A percentile compares a stretch with the other conserved stretches of the same genome.
Evolutionary conservation across 2,797 vertebrate genomes (phyloP).

Genomic region (Coendou prehensilis): DNA sequence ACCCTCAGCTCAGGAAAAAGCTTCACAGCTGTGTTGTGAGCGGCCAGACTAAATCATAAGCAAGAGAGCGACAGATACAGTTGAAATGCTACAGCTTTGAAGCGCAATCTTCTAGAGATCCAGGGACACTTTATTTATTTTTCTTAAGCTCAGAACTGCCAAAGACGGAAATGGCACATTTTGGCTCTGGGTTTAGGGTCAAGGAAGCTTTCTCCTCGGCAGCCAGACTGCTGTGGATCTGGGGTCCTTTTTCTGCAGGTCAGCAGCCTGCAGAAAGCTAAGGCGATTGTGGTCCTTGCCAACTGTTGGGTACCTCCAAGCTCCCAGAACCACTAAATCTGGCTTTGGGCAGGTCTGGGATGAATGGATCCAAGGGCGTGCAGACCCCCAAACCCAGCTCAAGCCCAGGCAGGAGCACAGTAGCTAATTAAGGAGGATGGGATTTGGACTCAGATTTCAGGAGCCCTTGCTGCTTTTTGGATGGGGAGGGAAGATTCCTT

Average conservation of each 20-base stretch:
- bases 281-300: background rate
- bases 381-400: background rate
- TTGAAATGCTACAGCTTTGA: background rate
- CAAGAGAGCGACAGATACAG: background rate
- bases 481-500: background rate
- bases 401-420: background rate
- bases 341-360: background rate
- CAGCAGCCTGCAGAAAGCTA: background rate
- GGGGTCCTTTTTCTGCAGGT: background rate
- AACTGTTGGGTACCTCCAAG: background rate
- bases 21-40: background rate
- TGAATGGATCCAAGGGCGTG: background rate
- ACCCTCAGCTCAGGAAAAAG: background rate
- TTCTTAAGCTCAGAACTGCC: background rate
- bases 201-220: background rate
- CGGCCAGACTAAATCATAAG: background rate
- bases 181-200: background rate
- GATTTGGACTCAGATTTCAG: background rate
- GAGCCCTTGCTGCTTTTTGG: background rate
- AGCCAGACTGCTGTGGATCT: background rate
- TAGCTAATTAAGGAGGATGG: background rate
- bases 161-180: background rate
- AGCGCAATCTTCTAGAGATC: background rate
- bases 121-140: background rate
- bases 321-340: background rate